Evolutionary conservation across 2,113 vertebrate genomes (phyloP), one percentile per base, ranked within the genome.

Genomic region (Calidris pugnax): DNA sequence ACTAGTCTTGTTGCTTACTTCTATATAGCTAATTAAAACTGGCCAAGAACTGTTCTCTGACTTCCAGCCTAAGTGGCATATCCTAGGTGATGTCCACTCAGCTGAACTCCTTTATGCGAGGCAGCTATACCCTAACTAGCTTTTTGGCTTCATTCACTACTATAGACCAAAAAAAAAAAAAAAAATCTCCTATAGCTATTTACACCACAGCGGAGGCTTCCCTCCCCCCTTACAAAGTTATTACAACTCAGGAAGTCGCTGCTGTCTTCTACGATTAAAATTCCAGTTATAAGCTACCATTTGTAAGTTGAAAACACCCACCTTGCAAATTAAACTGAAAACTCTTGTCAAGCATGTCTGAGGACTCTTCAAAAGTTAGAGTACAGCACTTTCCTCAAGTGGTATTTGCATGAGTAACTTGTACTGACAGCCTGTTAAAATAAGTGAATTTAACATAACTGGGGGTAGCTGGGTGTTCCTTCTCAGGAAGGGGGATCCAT

Each of bases 341-440:
- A 79, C 72, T 35, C 83, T 39, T 77, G 94, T 94, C 80, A 89
- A 95, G 82, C 60, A n/a, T 56, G 88, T 90, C 76, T 57, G 35
- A 80, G 55, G 87, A 91, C 66, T 22, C 59, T 87, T 96, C 87
- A 83, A 83, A 64, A 71, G 11, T 83, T 87, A 83, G 45, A 79
- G 83, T 79, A 94, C 74, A 93, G 37, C 48, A 82, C 86, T 96
- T 92, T 85, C 76, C 78, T 85, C 85, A 96, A 97, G 94, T 84
- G 95, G 63, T 85, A 96, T 96, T 96, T 94, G 91, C 73, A 91
- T 85, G 81, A 91, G 71, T 94, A 95, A 94, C 94, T 59, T 88
- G 82, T 48, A 85, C 90, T 93, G 94, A 91, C 63, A 55, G 86
- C 32, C n/a, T 50, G 85, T 82, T 66, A 51, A 66, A 63, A 73